phyloP scores from a whole-genome alignment of 2,797 vertebrate genomes.

The Chaetodon trifasciatus region DNA sequence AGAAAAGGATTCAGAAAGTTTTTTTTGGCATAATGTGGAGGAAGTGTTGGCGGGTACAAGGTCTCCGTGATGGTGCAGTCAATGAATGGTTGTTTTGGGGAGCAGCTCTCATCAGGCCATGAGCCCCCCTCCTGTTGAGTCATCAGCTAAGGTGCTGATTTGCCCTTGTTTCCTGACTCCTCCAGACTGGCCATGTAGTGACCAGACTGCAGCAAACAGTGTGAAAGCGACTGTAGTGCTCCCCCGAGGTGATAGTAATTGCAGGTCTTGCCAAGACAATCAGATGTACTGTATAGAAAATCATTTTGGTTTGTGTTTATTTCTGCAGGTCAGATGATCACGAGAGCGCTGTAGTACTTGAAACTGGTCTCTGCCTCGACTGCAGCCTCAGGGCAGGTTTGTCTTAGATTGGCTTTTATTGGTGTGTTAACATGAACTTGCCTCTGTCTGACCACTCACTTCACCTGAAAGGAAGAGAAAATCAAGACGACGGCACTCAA shows the following conservation, averaged over 20 bases:
- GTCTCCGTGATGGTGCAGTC: conserved; percentile 35
- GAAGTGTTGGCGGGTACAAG: conserved; percentile 21
- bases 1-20: conserved; percentile 19
- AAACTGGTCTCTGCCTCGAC: neutral
- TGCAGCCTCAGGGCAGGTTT: neutral
- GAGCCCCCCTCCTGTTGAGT: conserved; percentile 63
- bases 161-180: conserved; percentile 71
- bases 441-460: neutral
- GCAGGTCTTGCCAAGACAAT: conserved; percentile 44
- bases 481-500: neutral
- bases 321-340: conserved; percentile 30
- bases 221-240: conserved; percentile 56
- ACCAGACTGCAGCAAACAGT: conserved; percentile 61
- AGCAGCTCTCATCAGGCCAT: conserved; percentile 67
- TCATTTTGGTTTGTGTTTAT: conserved; percentile 44
- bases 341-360: neutral
- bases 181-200: conserved; percentile 51
- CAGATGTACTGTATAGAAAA: conserved; percentile 45
- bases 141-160: conserved; percentile 76
- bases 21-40: conserved; percentile 31
- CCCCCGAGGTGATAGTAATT: conserved; percentile 53
- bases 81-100: conserved; percentile 42
- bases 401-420: neutral
- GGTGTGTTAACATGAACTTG: neutral
- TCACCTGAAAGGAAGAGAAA: neutral